A percentile compares a stretch with the other conserved stretches of the same genome.
These are phyloP conservation scores for Cyprinodon tularosa DNA, from an alignment of 2,113 vertebrate species.

Conservation along the genomic window DNA sequence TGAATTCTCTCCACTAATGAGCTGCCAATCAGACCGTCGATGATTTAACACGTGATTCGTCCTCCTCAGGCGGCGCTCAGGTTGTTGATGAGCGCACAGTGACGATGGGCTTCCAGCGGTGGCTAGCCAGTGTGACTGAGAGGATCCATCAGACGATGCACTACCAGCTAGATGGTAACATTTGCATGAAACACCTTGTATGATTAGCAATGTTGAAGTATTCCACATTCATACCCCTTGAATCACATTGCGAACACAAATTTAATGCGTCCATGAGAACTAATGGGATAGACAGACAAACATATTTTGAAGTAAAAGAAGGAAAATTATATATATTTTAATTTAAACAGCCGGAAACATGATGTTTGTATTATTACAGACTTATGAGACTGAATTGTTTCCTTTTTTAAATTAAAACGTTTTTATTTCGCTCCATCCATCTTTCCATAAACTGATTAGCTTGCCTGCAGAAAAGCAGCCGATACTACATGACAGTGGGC, in stretches of 20 bases:
- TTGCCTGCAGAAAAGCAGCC: too few relatives aligned
- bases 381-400: too few relatives aligned
- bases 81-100: slow-evolving; percentile 85
- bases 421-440: too few relatives aligned
- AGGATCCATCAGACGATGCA: slow-evolving; percentile 95
- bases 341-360: not conserved
- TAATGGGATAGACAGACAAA: not conserved
- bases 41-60: slow-evolving; percentile 8
- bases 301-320: not conserved
- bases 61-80: slow-evolving; percentile 78
- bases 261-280: not conserved
- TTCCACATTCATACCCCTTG: not conserved
- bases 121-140: slow-evolving; percentile 90
- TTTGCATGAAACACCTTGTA: not conserved
- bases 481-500: too few relatives aligned
- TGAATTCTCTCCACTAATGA: slow-evolving; percentile 31
- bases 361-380: not conserved
- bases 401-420: too few relatives aligned
- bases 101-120: slow-evolving; percentile 88
- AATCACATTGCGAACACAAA: not conserved
- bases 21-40: slow-evolving; percentile 2
- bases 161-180: slow-evolving; percentile 90
- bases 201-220: not conserved
- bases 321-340: not conserved
- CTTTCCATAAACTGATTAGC: too few relatives aligned